Conservation (phyloP, 37 sponge, comb jelly and placozoan genomes). For the Hormiphora californensis region DNA sequence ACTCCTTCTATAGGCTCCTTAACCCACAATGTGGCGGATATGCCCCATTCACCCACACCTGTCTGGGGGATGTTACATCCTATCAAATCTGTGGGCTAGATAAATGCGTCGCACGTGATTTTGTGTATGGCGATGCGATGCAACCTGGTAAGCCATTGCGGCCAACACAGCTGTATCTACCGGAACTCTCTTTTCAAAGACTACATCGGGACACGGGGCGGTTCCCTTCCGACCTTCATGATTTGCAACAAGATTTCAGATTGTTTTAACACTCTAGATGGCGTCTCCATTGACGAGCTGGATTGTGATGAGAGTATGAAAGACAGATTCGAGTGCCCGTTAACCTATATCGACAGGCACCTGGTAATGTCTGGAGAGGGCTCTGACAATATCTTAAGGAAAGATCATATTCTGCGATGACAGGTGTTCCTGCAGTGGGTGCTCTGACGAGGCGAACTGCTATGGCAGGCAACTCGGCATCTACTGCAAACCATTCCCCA, state of each 20-base stretch:
- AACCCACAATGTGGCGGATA: background rate
- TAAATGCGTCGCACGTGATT: no score
- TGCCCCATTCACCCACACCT: background rate
- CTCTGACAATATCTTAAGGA: no score
- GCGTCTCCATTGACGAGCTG: background rate
- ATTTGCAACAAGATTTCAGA: background rate
- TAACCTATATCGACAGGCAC: no score
- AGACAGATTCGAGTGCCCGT: background rate
- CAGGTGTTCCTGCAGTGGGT: background rate
- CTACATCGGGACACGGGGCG: no score
- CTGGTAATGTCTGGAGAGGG: background rate
- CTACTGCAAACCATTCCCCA: background rate
- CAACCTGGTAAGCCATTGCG: background rate
- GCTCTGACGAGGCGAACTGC: background rate
- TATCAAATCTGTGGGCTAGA: conserved; percentile 1
- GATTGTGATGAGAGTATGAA: background rate
- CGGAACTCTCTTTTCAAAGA: no score
- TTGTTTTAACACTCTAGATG: background rate
- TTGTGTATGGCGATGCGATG: background rate
- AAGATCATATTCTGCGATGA: background rate
- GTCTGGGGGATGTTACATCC: background rate
- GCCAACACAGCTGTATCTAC: no score
- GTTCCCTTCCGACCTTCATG: no score
- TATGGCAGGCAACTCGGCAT: background rate
- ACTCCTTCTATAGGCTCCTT: background rate